Percentiles rank a stretch among this genome's conserved stretches.
Evolutionary conservation across 2,888 invertebrate genomes (phyloP).

Genomic region (Tetragonula carbonaria): DNA sequence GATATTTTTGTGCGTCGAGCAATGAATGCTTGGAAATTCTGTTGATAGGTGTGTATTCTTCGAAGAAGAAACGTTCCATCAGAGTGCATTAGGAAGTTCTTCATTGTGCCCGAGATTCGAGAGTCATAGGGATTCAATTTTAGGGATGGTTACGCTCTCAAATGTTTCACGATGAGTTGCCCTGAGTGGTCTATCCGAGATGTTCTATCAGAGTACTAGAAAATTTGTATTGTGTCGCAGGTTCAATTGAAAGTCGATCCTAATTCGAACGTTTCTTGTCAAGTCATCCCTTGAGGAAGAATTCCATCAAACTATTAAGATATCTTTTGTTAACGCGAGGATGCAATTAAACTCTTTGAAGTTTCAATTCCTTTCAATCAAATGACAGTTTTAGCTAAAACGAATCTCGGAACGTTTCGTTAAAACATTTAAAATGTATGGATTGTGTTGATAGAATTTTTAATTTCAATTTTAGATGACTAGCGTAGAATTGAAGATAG

Average conservation of each 20-base stretch:
- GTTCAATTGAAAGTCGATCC: neutral
- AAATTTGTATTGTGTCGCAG: neutral
- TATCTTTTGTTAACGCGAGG: no score
- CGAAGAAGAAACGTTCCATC: neutral
- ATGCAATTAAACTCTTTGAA: no score
- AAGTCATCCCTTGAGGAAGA: neutral
- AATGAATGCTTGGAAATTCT: neutral
- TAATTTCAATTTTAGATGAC: neutral
- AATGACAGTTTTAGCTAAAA: no score
- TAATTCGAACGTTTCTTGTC: neutral
- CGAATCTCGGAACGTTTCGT: no score
- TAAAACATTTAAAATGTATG: no score
- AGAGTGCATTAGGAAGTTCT: neutral
- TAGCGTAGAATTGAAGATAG: neutral
- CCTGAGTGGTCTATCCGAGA: neutral
- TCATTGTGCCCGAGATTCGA: neutral
- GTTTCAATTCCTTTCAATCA: no score
- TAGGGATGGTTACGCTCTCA: neutral
- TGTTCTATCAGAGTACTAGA: neutral
- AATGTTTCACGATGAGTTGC: no score
- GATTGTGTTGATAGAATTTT: neutral
- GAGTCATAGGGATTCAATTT: neutral
- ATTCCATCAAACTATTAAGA: no score
- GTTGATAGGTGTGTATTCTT: neutral
- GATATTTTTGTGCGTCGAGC: neutral